Evolutionary conservation across 1,140 invertebrate species (phyloP), one percentile per base, ranked within the genome.

Genomic region (Hyles vespertilio): DNA sequence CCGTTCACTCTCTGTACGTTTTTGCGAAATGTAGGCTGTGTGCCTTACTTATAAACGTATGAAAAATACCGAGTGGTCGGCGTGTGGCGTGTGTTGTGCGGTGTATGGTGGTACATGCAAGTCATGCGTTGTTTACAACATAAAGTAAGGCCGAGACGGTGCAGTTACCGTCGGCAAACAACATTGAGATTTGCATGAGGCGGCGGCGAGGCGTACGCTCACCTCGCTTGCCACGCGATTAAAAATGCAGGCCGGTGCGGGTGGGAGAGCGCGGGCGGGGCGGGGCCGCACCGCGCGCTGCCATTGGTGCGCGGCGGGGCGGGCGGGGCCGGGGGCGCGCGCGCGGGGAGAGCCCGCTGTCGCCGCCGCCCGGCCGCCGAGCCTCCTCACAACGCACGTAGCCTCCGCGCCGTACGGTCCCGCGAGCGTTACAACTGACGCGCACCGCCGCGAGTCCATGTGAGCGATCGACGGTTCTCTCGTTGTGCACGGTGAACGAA

Each of bases 401-500:
- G 84, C 80, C 79, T 78, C 63, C 77, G 87, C 81, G 77, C 78
- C 69, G 78, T 32, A 77, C 81, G 84, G 79, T 82, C 62, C 76
- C 65, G 78, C 71, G 78, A 46, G 70, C 74, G 58, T 70, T 68
- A 76, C 62, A 54, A n/a, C 61, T 58, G 71, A 70, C 77, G 75
- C 76, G 77, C 69, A 64, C 74, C 74, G 74, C 76, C 81, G 79
- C 87, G 85, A 86, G 81, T 82, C 78, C 84, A 85, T 86, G 84
- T 87, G 84, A 86, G 65, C 83, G 77, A 79, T 77, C 74, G 77
- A 79, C 67, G 75, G 85, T 79, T 87, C 77, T 84, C 77, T 86
- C 70, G 81, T 83, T 81, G 79, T 81, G 80, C 72, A 85, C 73
- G 67, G 82, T 81, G 77, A 91, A 91, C 74, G 69, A 91, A 91